Evolutionary conservation across 2,113 vertebrate genomes (phyloP).

Genomic region (Cheirogaleus medius): DNA sequence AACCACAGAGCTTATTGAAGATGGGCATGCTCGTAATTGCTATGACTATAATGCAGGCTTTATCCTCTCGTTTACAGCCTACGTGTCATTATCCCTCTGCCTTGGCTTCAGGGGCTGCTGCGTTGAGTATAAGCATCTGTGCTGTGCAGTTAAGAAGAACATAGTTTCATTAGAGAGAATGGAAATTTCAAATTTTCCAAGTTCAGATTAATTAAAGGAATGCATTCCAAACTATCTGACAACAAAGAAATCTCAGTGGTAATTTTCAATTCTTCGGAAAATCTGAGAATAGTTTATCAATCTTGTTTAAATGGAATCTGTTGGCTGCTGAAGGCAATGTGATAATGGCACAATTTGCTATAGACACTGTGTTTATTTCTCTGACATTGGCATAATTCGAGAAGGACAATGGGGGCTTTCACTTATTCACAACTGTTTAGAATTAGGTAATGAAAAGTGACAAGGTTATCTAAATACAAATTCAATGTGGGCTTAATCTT

Average conservation of each 20-base stretch:
- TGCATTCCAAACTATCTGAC: not conserved
- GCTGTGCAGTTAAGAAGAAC: not conserved
- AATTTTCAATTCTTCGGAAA: not conserved
- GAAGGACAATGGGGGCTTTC: not conserved
- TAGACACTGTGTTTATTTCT: not conserved
- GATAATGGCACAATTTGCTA: not conserved
- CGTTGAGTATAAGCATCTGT: accelerated
- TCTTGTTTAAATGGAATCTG: not conserved
- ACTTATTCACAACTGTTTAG: constrained; percentile 26
- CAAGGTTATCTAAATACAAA: constrained; percentile 74
- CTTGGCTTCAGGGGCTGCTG: too few species aligned
- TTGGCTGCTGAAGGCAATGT: not conserved
- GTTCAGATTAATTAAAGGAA: not conserved
- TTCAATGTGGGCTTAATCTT: constrained; percentile 54
- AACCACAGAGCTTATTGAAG: not conserved
- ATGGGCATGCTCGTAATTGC: not conserved
- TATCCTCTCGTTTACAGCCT: not conserved
- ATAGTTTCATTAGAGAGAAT: not conserved
- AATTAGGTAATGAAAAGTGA: constrained; percentile 61
- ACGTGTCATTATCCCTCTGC: accelerated
- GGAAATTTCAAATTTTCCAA: not conserved
- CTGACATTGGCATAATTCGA: not conserved
- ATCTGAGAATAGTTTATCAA: not conserved
- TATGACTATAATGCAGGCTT: not conserved
- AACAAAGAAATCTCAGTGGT: not conserved